These are phyloP conservation scores for Zapus hudsonius DNA, from an alignment of 2,113 vertebrate species.

Conservation along the genomic window DNA sequence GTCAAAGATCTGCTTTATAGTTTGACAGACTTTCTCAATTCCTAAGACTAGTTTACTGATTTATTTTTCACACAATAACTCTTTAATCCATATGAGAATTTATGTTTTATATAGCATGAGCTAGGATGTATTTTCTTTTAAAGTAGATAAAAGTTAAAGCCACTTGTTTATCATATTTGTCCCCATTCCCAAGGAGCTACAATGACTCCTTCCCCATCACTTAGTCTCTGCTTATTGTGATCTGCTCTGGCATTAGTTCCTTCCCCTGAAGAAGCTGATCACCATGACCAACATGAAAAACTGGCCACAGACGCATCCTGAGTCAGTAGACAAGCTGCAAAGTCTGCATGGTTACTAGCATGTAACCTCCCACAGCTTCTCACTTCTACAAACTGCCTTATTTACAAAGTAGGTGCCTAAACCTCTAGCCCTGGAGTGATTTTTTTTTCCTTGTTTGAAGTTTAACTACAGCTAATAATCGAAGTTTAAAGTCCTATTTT, in stretches of 20 bases:
- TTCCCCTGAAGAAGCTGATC: background rate
- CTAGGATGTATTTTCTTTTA: background rate
- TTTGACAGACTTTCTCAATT: background rate
- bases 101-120: background rate
- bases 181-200: background rate
- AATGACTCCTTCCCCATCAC: background rate
- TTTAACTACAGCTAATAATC: background rate
- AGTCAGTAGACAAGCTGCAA: background rate
- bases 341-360: too few species aligned
- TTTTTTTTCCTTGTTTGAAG: background rate
- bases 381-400: background rate
- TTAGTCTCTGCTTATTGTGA: background rate
- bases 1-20: background rate
- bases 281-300: background rate
- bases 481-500: background rate
- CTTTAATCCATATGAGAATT: background rate
- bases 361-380: background rate
- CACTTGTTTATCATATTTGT: background rate
- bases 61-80: background rate
- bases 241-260: background rate
- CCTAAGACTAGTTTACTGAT: background rate
- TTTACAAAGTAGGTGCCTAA: background rate
- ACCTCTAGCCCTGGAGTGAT: background rate
- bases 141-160: background rate
- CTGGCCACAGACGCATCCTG: background rate